phyloP scores from a whole-genome alignment of 2,888 invertebrate genomes.

The Apomyelois bistriatella region DNA sequence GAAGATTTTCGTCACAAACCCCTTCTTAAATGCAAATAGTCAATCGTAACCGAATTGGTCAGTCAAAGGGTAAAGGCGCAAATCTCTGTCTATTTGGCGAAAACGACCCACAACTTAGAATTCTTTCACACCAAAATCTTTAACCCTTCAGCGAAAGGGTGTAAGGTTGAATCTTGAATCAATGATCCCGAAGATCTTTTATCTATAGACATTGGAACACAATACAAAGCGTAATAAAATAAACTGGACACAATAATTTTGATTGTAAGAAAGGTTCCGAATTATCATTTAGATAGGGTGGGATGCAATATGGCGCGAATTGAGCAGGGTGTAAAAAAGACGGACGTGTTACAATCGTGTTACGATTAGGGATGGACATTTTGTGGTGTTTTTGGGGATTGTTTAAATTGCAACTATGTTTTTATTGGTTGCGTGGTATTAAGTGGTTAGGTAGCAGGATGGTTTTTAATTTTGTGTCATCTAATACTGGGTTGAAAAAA shows the following conservation, averaged over 20 bases:
- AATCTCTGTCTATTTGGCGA: slow-evolving; percentile 53
- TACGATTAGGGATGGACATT: slow-evolving; percentile 56
- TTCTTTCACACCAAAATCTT: slow-evolving; percentile 19
- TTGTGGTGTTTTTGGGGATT: slow-evolving; percentile 42
- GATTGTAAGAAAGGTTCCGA: slow-evolving; percentile 73
- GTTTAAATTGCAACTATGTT: slow-evolving; percentile 50
- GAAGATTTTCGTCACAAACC: slow-evolving; percentile 35
- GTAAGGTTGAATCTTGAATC: slow-evolving; percentile 18
- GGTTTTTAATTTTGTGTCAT: no score
- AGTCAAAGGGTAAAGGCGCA: slow-evolving; percentile 55
- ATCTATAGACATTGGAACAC: slow-evolving; percentile 58
- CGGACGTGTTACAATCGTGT: slow-evolving; percentile 56
- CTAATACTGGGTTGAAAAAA: no score
- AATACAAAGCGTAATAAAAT: slow-evolving; percentile 77
- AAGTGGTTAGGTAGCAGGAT: background rate
- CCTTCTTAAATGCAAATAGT: slow-evolving; percentile 48
- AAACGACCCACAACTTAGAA: slow-evolving; percentile 46
- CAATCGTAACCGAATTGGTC: slow-evolving; percentile 53
- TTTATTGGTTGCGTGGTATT: slow-evolving; percentile 31
- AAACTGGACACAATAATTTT: slow-evolving; percentile 78
- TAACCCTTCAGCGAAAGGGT: slow-evolving; percentile 17
- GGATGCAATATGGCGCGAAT: slow-evolving; percentile 70
- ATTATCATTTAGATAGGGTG: slow-evolving; percentile 79
- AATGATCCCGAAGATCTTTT: slow-evolving; percentile 28
- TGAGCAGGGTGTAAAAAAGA: slow-evolving; percentile 51